Evolutionary conservation across 2,888 invertebrate species (phyloP).

Genomic region (Idaea dimidiata): DNA sequence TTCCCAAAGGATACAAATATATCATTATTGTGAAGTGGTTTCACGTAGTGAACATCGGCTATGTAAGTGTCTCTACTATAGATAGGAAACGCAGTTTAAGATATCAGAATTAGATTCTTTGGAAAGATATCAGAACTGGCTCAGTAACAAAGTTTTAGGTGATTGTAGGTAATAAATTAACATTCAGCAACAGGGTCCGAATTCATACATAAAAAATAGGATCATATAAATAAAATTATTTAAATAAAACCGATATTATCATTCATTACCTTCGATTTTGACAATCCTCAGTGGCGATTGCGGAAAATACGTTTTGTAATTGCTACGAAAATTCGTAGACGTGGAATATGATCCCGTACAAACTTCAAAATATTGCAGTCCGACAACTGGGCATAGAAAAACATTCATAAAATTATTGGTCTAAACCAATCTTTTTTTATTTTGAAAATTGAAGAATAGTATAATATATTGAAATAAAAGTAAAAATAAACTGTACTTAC

Average conservation of each 20-base stretch:
- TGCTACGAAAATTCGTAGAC: neutral
- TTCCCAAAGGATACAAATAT: slow-evolving; percentile 1
- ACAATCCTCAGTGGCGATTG: neutral
- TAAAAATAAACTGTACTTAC: slow-evolving; percentile 36
- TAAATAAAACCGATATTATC: neutral
- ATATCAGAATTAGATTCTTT: neutral
- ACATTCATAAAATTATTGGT: neutral
- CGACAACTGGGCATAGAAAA: neutral
- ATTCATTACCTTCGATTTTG: neutral
- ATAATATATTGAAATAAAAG: slow-evolving; percentile 6
- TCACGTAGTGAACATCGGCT: neutral
- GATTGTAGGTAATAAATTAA: neutral
- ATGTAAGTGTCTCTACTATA: neutral
- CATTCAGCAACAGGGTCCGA: too few species aligned
- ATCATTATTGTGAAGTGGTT: neutral
- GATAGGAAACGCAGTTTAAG: neutral
- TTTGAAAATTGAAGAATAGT: neutral
- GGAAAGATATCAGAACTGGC: neutral
- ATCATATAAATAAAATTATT: neutral
- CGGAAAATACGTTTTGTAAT: neutral
- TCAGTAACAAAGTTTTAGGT: neutral
- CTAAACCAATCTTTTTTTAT: too few species aligned
- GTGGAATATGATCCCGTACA: neutral
- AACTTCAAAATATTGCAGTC: neutral
- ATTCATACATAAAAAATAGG: too few species aligned